These are phyloP conservation scores for Cryptosula pallasiana DNA, from an alignment of 2,888 invertebrate genomes.

Conservation along the genomic window DNA sequence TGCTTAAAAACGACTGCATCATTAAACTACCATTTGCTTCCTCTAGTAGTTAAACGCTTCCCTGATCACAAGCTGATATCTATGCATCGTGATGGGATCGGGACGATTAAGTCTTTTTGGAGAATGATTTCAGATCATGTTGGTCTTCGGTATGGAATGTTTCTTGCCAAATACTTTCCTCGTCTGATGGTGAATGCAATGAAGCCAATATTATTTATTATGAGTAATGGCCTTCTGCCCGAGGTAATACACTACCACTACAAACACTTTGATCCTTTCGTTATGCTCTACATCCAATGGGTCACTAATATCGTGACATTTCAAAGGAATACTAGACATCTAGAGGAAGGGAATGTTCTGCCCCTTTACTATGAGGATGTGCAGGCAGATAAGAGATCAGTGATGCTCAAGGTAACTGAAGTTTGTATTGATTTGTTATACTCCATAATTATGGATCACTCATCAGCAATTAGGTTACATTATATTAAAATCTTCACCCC, in stretches of 20 bases:
- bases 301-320: constrained; percentile 1
- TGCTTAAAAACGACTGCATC: constrained; percentile 11
- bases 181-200: background rate
- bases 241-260: background rate
- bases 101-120: constrained; percentile 2
- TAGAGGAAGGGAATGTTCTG: background rate
- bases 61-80: constrained; percentile 3
- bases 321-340: background rate
- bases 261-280: background rate
- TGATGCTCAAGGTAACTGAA: background rate
- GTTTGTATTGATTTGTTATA: background rate
- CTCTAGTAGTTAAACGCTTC: background rate
- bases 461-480: no score
- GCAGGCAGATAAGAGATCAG: background rate
- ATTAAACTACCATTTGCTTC: background rate
- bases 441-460: no score
- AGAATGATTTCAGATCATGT: background rate
- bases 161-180: background rate
- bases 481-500: no score
- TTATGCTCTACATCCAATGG: background rate
- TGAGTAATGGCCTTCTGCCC: background rate
- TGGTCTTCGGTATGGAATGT: background rate
- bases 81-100: constrained; percentile 14
- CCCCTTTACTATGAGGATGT: constrained; percentile 1
- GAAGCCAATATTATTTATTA: background rate